These are phyloP conservation scores for Ectemnius lituratus DNA, from an alignment of 2,888 invertebrate species.

Conservation along the genomic window DNA sequence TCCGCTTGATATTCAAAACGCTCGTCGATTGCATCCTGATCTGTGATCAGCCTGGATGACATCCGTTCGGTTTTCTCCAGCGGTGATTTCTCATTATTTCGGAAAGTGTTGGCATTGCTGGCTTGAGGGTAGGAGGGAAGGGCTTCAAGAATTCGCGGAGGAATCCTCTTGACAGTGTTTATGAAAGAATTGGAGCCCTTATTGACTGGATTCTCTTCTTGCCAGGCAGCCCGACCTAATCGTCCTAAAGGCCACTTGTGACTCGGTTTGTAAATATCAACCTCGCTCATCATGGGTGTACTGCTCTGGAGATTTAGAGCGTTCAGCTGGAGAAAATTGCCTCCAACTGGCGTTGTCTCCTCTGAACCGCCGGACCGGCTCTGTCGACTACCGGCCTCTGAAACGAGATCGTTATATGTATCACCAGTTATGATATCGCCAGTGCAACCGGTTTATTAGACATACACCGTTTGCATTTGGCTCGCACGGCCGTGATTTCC, in stretches of 20 bases:
- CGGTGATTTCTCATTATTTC: constrained; percentile 12
- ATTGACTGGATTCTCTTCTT: constrained; percentile 58
- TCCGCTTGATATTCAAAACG: constrained; percentile 22
- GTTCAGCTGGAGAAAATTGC: constrained; percentile 64
- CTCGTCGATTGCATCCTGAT: constrained; percentile 14
- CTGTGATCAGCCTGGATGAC: constrained; percentile 26
- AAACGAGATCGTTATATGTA: constrained; percentile 13
- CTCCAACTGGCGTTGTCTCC: constrained; percentile 55
- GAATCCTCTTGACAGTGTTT: constrained; percentile 62
- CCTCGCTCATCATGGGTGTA: constrained; percentile 56
- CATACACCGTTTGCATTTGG: too few relatives aligned
- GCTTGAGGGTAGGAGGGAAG: constrained; percentile 69
- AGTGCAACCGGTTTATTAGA: too few relatives aligned
- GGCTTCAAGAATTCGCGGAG: constrained; percentile 74
- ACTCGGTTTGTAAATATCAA: constrained; percentile 49
- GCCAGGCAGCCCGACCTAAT: constrained; percentile 64
- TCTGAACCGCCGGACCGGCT: constrained; percentile 74
- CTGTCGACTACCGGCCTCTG: constrained; percentile 68
- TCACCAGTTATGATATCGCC: too few relatives aligned
- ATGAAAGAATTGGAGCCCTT: constrained; percentile 28
- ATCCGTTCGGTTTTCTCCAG: constrained; percentile 23
- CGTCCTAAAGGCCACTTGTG: constrained; percentile 45
- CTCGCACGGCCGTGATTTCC: too few relatives aligned
- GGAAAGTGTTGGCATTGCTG: constrained; percentile 16
- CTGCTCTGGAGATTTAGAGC: constrained; percentile 70